These are phyloP conservation scores for Antennarius maculatus DNA, from an alignment of 2,797 vertebrate species.

Conservation along the genomic window DNA sequence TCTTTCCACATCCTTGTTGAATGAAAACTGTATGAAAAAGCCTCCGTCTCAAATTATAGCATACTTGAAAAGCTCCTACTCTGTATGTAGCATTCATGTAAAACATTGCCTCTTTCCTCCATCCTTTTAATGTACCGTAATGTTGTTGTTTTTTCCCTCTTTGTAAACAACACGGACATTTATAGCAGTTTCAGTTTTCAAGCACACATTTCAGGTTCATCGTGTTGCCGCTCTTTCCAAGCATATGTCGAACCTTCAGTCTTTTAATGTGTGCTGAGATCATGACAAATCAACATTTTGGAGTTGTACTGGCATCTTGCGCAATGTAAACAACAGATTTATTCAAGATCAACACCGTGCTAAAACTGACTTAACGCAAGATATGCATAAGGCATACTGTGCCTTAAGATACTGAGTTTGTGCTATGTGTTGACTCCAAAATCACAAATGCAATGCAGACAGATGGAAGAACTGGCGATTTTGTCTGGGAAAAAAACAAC, in stretches of 20 bases:
- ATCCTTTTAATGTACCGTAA: slow-evolving; percentile 34
- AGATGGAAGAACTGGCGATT: slow-evolving; percentile 49
- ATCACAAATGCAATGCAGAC: slow-evolving; percentile 63
- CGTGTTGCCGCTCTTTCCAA: slow-evolving; percentile 62
- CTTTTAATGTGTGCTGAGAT: slow-evolving; percentile 66
- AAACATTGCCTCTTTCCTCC: slow-evolving; percentile 48
- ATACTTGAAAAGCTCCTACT: slow-evolving; percentile 52
- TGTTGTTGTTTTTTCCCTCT: slow-evolving; percentile 31
- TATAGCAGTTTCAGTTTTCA: slow-evolving; percentile 41
- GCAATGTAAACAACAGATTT: slow-evolving; percentile 56
- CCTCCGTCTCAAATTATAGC: slow-evolving; percentile 43
- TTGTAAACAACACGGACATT: slow-evolving; percentile 49
- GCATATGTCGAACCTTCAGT: slow-evolving; percentile 69
- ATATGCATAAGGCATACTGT: slow-evolving; percentile 36
- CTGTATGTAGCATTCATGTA: slow-evolving; percentile 55
- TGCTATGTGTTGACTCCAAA: slow-evolving; percentile 68
- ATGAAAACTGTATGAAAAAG: slow-evolving; percentile 58
- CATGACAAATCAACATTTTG: slow-evolving; percentile 70
- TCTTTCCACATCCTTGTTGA: slow-evolving; percentile 62
- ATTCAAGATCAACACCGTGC: slow-evolving; percentile 61
- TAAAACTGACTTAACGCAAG: slow-evolving; percentile 57
- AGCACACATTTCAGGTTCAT: slow-evolving; percentile 56
- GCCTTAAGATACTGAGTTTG: slow-evolving; percentile 63
- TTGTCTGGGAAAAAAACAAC: slow-evolving; percentile 39
- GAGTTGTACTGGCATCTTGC: slow-evolving; percentile 37